A percentile compares a stretch with the other conserved stretches of the same genome.
phyloP scores from a whole-genome alignment of 2,797 vertebrate species.

The Eleutherodactylus coqui region DNA sequence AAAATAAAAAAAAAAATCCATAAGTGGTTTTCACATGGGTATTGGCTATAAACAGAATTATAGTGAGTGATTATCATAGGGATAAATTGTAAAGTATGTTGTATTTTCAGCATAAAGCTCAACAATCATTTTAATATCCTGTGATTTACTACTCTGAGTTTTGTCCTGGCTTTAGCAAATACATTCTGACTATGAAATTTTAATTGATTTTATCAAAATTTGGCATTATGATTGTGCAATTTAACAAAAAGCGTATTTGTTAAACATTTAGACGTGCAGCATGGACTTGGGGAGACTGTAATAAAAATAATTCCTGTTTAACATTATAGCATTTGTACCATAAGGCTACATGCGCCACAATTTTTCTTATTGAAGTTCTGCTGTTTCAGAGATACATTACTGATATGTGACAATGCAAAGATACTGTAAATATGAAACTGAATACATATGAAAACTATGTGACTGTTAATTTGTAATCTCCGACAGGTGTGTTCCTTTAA shows the following conservation, averaged over 20 bases:
- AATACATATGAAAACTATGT: too few relatives aligned
- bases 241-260: neutral
- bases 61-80: slow-evolving; percentile 17
- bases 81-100: neutral
- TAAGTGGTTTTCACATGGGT: slow-evolving; percentile 3
- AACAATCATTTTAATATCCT: slow-evolving; percentile 1
- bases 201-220: neutral
- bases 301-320: too few relatives aligned
- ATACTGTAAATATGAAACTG: too few relatives aligned
- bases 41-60: slow-evolving; percentile 25
- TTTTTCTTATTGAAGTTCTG: too few relatives aligned
- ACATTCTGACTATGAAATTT: neutral
- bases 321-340: too few relatives aligned
- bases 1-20: neutral
- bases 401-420: too few relatives aligned
- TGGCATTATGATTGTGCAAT: neutral
- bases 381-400: too few relatives aligned
- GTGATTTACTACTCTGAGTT: neutral
- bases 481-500: too few relatives aligned
- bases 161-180: neutral
- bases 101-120: neutral
- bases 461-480: too few relatives aligned
- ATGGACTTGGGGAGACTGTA: neutral
- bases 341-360: too few relatives aligned
- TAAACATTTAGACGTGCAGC: neutral